These are phyloP conservation scores for Nematostella vectensis DNA, from an alignment of 92 coral and sea anemone genomes.

Conservation along the genomic window DNA sequence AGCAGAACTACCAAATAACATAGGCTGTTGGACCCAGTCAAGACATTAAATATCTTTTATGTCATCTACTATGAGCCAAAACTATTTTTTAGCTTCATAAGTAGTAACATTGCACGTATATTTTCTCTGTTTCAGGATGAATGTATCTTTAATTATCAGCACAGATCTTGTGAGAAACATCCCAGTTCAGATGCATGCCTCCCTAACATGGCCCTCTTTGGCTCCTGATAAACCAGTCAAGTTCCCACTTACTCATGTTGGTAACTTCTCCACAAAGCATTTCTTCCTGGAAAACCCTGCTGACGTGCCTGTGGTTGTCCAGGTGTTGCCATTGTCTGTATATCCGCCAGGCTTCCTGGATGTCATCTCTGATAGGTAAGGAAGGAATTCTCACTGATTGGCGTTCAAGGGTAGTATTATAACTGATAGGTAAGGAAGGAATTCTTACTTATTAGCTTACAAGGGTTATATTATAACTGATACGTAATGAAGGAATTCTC, in stretches of 20 bases:
- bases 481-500: too few species aligned
- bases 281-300: slow-evolving; percentile 83
- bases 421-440: too few species aligned
- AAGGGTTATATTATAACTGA: too few species aligned
- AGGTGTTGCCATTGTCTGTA: slow-evolving; percentile 66
- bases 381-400: not conserved
- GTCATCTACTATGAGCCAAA: too few species aligned
- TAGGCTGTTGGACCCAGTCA: too few species aligned
- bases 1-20: too few species aligned
- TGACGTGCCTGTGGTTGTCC: slow-evolving; percentile 70
- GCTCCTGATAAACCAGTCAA: slow-evolving; percentile 89
- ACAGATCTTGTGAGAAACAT: slow-evolving; percentile 83
- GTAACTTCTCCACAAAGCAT: slow-evolving; percentile 70
- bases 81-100: too few species aligned
- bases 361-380: slow-evolving; percentile 70
- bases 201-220: slow-evolving; percentile 85
- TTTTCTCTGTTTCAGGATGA: slow-evolving; percentile 37
- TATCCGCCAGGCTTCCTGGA: slow-evolving; percentile 76
- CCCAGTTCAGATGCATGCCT: slow-evolving; percentile 53
- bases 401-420: too few species aligned
- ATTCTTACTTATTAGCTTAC: too few species aligned
- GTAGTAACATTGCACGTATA: too few species aligned
- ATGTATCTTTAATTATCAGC: slow-evolving; percentile 58
- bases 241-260: slow-evolving; percentile 92
- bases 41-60: too few species aligned